Evolutionary conservation across 1,140 invertebrate genomes (phyloP), one percentile per base, ranked within the genome.

Genomic region (Pristionchus pacificus): DNA sequence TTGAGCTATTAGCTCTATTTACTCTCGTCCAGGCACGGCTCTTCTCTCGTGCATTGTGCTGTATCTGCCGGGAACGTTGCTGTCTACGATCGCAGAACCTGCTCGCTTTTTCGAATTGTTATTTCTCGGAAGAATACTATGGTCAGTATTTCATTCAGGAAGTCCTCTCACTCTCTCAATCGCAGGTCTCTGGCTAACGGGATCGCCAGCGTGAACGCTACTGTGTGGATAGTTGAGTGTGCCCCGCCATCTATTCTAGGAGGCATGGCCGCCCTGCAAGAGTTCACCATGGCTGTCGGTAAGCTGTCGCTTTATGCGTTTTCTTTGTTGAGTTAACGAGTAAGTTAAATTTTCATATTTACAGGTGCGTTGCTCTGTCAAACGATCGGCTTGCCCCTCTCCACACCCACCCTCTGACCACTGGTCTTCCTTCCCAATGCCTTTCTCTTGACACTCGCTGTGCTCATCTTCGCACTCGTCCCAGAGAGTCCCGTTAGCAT

Each of bases 201-300:
- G 10, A 62, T 76, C 2, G 71, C 71, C 25, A 75, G 57, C 2
- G 74, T 76, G 2, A 76, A 76, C 63, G 72, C 72, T 6, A 76
- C 74, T 2, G 74, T 76, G 2, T 76, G 74, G 74, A 76, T 76
- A 25, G 74, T 76, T 15, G 74, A 76, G 60, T 74, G 72, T 33
- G 74, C 74, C 1, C 72, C 74, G 31, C 69, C 73, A n/a, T 61
- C 71, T 25, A 71, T 68, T 28, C n/a, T 72, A 13, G 74, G 74
- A 49, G 60, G 74, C 30, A 76, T 76, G 74, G 74, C 74, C 19
- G 74, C 72, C 1, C 75, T 76, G 74, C 74, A 76, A 30, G 74
- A 76, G 61, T 65, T 76, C 67, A 75, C 75, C 68, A 76, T 76
- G 74, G 74, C 72, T 25, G 30, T 74, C 15, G 72, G 67, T 68